Conservation (phyloP, 2,888 invertebrate species). For the Melieria omissa region DNA sequence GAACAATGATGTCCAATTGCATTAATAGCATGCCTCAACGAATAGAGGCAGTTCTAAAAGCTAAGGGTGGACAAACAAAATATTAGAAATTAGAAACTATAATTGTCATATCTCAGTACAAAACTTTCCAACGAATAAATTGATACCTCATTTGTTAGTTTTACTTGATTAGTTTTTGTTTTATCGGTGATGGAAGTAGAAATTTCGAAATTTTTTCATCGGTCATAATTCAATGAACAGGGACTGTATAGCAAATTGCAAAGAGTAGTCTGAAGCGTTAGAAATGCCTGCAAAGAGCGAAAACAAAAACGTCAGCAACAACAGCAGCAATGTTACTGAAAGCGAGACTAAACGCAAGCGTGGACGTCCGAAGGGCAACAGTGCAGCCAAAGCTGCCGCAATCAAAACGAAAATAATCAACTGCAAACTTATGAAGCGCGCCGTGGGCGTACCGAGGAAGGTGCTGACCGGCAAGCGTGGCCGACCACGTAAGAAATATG, state of each 20-base stretch:
- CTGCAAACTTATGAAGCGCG: conserved; percentile 33
- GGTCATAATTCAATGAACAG: too few species aligned
- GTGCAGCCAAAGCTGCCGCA: not conserved
- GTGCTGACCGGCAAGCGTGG: conserved; percentile 36
- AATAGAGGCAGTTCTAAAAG: too few species aligned
- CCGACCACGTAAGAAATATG: conserved; percentile 34
- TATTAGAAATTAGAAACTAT: too few species aligned
- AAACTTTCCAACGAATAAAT: too few species aligned
- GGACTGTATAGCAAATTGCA: not conserved
- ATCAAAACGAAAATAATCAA: conserved; percentile 30
- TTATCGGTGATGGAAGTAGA: too few species aligned
- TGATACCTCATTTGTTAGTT: too few species aligned
- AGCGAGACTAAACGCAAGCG: conserved; percentile 13
- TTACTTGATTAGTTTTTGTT: too few species aligned
- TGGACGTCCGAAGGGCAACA: conserved; percentile 27
- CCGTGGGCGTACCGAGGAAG: conserved; percentile 27
- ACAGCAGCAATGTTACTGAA: not conserved
- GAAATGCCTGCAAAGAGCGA: conserved; percentile 5
- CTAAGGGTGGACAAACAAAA: too few species aligned
- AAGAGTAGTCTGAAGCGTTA: not conserved
- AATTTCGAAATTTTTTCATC: too few species aligned
- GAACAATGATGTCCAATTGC: too few species aligned
- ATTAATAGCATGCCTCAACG: too few species aligned
- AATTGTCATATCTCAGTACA: too few species aligned
- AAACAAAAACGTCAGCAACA: not conserved